Percentiles rank a stretch among this genome's conserved stretches.
Conservation (phyloP, 1,140 invertebrate genomes). For the Druon quercuslanigerum region DNA sequence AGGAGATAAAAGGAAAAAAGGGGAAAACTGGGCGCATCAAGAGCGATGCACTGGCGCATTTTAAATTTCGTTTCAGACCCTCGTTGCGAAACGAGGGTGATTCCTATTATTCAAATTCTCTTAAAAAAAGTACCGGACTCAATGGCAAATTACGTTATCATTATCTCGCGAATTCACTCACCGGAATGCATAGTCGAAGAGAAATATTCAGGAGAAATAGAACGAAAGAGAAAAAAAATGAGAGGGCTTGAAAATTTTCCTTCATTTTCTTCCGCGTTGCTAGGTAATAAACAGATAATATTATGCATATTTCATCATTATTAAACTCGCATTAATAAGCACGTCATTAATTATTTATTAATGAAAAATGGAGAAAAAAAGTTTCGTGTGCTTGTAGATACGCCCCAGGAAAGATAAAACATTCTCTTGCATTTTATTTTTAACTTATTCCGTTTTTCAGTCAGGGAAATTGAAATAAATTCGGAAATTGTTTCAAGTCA, state of each 20-base stretch:
- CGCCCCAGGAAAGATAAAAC: not conserved
- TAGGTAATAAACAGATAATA: constrained; percentile 6
- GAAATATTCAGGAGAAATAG: constrained; percentile 14
- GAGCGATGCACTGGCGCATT: not conserved
- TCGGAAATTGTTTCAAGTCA: constrained; percentile 23
- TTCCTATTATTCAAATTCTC: constrained; percentile 30
- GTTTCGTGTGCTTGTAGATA: not conserved
- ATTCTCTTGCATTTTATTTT: not conserved
- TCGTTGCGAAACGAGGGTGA: constrained; percentile 13
- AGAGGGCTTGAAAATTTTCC: constrained; percentile 12
- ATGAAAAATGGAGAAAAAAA: not conserved
- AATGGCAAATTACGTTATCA: constrained; percentile 31
- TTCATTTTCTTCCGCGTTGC: not conserved
- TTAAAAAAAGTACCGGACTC: constrained; percentile 24
- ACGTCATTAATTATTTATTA: not conserved
- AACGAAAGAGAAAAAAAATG: not conserved
- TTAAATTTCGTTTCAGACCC: constrained; percentile 28
- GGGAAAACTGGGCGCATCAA: not conserved
- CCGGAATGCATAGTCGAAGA: constrained; percentile 6
- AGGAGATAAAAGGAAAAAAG: not conserved
- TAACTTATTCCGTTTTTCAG: constrained; percentile 11
- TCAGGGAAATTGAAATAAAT: constrained; percentile 15
- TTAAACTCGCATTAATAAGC: constrained; percentile 8
- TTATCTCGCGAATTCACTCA: constrained; percentile 28
- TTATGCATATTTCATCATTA: constrained; percentile 18